Percentiles rank a stretch among this genome's conserved stretches.
phyloP scores from a whole-genome alignment of 2,797 vertebrate species.

The Cryptoblepharus egeriae region DNA sequence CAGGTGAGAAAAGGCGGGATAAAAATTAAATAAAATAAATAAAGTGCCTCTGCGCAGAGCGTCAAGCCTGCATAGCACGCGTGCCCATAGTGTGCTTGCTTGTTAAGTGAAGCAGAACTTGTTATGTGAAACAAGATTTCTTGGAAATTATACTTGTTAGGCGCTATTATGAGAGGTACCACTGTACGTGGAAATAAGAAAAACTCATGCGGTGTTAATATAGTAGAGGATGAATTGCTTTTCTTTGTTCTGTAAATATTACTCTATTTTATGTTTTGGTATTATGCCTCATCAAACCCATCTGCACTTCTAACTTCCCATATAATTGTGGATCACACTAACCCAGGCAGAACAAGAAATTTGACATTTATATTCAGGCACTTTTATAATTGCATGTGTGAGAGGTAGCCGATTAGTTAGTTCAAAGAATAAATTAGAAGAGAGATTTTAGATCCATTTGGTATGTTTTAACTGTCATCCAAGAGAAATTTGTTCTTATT shows the following conservation, averaged over 20 bases:
- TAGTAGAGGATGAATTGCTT: background rate
- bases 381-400: background rate
- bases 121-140: no score
- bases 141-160: no score
- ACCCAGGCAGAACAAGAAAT: background rate
- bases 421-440: background rate
- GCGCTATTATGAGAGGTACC: no score
- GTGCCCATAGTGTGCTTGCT: no score
- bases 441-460: constrained; percentile 13
- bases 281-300: background rate
- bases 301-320: background rate
- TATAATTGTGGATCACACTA: background rate
- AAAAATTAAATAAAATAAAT: no score
- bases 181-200: constrained; percentile 19
- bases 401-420: background rate
- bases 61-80: no score
- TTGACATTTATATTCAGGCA: background rate
- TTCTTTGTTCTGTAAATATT: background rate
- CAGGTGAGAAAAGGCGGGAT: no score
- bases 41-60: no score
- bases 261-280: background rate
- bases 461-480: background rate
- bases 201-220: background rate
- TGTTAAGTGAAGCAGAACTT: no score
- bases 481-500: constrained; percentile 29